These are phyloP conservation scores for Cydia splendana DNA, from an alignment of 1,140 invertebrate genomes.

Conservation along the genomic window DNA sequence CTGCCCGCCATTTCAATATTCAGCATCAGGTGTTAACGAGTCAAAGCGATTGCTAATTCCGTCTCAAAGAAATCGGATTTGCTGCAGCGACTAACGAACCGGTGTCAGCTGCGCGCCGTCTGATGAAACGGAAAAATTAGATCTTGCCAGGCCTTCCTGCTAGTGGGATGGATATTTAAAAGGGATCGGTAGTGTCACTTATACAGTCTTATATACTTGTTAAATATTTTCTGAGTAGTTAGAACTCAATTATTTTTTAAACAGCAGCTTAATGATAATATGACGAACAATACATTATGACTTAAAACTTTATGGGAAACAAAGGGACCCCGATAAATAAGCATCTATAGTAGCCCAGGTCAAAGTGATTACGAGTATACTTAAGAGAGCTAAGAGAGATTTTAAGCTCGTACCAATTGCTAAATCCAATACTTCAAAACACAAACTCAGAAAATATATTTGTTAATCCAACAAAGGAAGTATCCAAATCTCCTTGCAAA, in stretches of 20 bases:
- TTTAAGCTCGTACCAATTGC: constrained; percentile 42
- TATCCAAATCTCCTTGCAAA: constrained; percentile 59
- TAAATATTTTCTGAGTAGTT: no score
- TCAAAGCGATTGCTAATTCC: constrained; percentile 59
- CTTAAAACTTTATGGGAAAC: no score
- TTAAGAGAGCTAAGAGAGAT: constrained; percentile 28
- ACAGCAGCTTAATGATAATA: no score
- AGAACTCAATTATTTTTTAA: no score
- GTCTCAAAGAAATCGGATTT: constrained; percentile 55
- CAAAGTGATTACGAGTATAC: no score
- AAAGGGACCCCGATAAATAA: no score
- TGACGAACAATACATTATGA: no score
- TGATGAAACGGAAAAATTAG: constrained; percentile 49
- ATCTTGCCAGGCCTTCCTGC: constrained; percentile 32
- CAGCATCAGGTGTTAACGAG: constrained; percentile 47
- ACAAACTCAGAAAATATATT: constrained; percentile 47
- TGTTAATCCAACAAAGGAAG: constrained; percentile 59
- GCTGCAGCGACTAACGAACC: constrained; percentile 56
- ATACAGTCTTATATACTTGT: no score
- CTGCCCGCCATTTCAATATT: constrained; percentile 34
- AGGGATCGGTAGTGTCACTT: constrained; percentile 32
- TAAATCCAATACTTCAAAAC: constrained; percentile 52
- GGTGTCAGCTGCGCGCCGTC: constrained; percentile 44
- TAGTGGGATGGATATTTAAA: background rate
- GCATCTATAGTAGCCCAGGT: no score